Evolutionary conservation across 2,113 vertebrate species (phyloP), one percentile per base, ranked within the genome.

Genomic region (Sinocyclocheilus rhinocerous): DNA sequence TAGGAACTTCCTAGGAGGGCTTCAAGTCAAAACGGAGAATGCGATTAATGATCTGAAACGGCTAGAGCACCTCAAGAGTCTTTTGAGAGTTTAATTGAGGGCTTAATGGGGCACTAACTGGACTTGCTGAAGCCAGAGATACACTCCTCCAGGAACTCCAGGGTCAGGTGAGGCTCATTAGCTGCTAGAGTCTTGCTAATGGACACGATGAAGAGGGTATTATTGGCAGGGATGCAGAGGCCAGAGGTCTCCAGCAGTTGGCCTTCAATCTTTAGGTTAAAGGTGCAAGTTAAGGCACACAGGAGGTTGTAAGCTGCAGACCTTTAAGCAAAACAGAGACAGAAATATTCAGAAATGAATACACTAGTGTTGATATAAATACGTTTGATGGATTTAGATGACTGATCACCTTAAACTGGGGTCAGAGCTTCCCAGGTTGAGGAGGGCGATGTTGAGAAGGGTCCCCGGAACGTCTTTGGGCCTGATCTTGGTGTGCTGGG

Each of bases 91-190:
- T 72, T 59, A 52, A 82, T 33, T 55, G 55, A 77, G 45, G 73
- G 52, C 16, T 16, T 45, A 57, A 77, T 20, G 39, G 65, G 26
- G 22, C 50, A 97, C 97, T 96, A 92, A 99, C 98, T 99, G 83
- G 98, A 99, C 93, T 99, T 99, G 96, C 97, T 99, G 94, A 99
- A 99, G 92, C 98, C 98, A 24, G 98, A 99, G 94, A 99, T 99
- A 89, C 98, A 99, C 91, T 99, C 98, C 92, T 99, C 98, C 94
- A 99, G 91, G 93, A 99, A 99, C 92, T 99, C 98, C 86, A 99
- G 93, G 0, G 98, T 99, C 77, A 99, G 97, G 84, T 99, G 98
- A 1, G 98, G 98, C 73, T 99, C 98, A 1, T 99, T 99, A 90
- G 97, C 97, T 88, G 98, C 98, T 86, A 99, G 92, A 13, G 98